Evolutionary conservation across 30 jellyfish, hydroid and myxozoan species (phyloP), one percentile per base, ranked within the genome.

Genomic region (Turritopsis dohrnii): DNA sequence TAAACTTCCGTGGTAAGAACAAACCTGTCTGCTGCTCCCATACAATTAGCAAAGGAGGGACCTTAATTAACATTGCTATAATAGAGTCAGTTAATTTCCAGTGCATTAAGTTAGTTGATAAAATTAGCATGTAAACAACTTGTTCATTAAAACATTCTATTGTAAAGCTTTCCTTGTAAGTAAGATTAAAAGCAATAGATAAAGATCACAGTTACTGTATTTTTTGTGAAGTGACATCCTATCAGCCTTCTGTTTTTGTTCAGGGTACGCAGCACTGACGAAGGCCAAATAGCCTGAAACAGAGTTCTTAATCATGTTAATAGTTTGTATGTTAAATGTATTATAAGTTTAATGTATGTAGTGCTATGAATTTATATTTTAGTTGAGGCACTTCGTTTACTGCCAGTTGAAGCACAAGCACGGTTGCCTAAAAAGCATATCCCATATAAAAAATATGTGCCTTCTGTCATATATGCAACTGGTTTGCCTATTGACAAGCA

Each of bases 361-460:
- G n/a, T n/a, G n/a, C n/a, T n/a, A n/a, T 41, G 60, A 41, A 41
- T 41, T 41, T 41, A 41, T 41, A 41, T 41, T 41, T 41, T 3
- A 13, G 60, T 41, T 41, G 60, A 41, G 13, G 60, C 60, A 41
- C 60, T 41, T 13, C 60, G 13, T 5, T 41, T 13, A 41, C 52
- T 72, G 52, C 81, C 81, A 16, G 22, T 72, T 16, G 81, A 72
- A 72, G 52, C 22, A 22, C 81, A 72, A 30, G 52, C 60, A 26
- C 31, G 52, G 31, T 72, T 72, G 18, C 31, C 60, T 72, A 72
- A 72, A 72, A 52, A 17, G 52, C 27, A 72, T 22, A 72, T 72
- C 3, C 81, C 81, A 26, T 72, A 72, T 8, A 72, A 72, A 52
- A 72, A 72, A 72, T 72, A 72, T 72, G 81, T 72, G 31, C 81